Conservation (phyloP, 2,888 invertebrate genomes). For the Aplocera efformata region DNA sequence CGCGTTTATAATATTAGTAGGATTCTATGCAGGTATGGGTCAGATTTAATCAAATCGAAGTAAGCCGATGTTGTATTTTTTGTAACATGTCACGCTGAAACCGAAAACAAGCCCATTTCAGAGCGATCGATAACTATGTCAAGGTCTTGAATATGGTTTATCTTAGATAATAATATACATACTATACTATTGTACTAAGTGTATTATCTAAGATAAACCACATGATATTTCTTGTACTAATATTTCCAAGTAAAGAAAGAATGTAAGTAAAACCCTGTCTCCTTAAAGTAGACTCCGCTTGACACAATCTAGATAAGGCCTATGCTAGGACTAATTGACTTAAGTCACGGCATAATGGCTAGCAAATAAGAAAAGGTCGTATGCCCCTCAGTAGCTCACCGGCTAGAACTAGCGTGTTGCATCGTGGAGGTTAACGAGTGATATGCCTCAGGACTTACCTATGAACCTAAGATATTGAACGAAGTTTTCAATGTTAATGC, state of each 20-base stretch:
- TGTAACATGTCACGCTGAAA: too few species aligned
- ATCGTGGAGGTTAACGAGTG: constrained; percentile 31
- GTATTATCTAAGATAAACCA: too few species aligned
- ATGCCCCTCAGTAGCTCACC: constrained; percentile 36
- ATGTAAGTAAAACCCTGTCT: constrained; percentile 6
- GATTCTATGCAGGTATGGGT: background rate
- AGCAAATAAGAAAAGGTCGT: constrained; percentile 53
- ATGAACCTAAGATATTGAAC: constrained; percentile 8
- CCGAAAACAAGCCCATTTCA: too few species aligned
- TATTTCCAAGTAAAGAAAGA: constrained; percentile 5
- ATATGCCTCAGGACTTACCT: constrained; percentile 7
- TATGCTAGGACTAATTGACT: constrained; percentile 41
- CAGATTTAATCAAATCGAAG: too few species aligned
- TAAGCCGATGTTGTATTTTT: too few species aligned
- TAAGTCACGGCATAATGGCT: constrained; percentile 50
- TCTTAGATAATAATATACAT: too few species aligned
- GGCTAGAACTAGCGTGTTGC: constrained; percentile 42
- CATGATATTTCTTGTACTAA: too few species aligned
- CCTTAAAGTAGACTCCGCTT: constrained; percentile 17
- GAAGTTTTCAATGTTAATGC: constrained; percentile 2
- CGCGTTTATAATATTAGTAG: too few species aligned
- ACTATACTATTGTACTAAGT: too few species aligned
- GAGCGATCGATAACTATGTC: too few species aligned
- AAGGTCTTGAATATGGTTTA: too few species aligned
- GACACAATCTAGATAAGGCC: constrained; percentile 38